Evolutionary conservation across 2,888 invertebrate genomes (phyloP), one percentile per base, ranked within the genome.

Genomic region (Mythimna impura): DNA sequence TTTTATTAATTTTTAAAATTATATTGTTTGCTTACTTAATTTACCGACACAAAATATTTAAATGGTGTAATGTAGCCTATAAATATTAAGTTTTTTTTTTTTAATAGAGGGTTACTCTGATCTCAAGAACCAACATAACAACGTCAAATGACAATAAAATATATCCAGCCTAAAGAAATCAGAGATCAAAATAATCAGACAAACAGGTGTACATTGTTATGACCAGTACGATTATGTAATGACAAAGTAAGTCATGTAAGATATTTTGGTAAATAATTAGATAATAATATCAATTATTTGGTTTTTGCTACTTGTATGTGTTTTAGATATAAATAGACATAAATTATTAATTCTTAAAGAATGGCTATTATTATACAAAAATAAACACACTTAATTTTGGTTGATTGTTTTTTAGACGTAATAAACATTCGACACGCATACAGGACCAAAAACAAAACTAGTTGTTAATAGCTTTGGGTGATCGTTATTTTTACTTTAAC

Each of bases 271-370:
- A 17, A 55, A 55, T n/a, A 40, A 52, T 77, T 52, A 20, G 0
- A 43, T 30, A 54, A 34, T 10, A 17, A 30, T 50, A 22, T 9
- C 5, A 0, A 34, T 71, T 40, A 7, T 55, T 30, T 22, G 1
- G n/a, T 61, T 58, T 54, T 47, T 69, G 36, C 3, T 3, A 22
- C 5, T 0, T 7, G 34, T 67, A 30, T 58, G 58, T 25, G 1
- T 9, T 3, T n/a, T 5, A 5, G 34, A 10, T 25, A 66, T 7
- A 40, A 69, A 47, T 4, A 67, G 2, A 2, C 8, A 2, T 52
- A n/a, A 1, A 36, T 22, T 58, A 69, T 30, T 36, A 61, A 69
- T 77, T 68, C 36, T 68, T 30, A 22, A 22, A 50, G 14, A 34
- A 52, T 14, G 3, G 4, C 20, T 34, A 66, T 54, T 40, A 43